These are phyloP conservation scores for Protomyctophum bolini DNA, from an alignment of 2,113 vertebrate species.

Conservation along the genomic window DNA sequence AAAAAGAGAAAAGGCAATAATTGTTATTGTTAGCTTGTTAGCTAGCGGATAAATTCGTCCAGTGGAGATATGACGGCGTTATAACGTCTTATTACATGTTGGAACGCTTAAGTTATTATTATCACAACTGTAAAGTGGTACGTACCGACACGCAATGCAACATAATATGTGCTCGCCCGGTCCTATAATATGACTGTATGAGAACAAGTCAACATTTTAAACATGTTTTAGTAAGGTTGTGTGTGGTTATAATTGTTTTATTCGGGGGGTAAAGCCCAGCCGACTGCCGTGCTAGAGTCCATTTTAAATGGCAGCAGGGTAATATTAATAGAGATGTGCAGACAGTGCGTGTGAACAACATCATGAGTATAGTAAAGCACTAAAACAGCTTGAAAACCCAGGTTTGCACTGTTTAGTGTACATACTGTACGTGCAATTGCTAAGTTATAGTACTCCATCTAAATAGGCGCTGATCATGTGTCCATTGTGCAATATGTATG, in stretches of 20 bases:
- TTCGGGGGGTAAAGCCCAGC: conserved; percentile 9
- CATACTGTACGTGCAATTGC: too few relatives aligned
- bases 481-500: too few relatives aligned
- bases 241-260: conserved; percentile 39
- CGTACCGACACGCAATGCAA: conserved; percentile 51
- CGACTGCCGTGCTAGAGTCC: too few relatives aligned
- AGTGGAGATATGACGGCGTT: conserved; percentile 75
- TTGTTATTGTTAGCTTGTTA: conserved; percentile 83
- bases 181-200: neutral
- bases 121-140: conserved; percentile 72
- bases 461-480: too few relatives aligned
- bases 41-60: conserved; percentile 55
- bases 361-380: too few relatives aligned
- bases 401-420: too few relatives aligned
- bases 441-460: too few relatives aligned
- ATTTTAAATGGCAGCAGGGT: too few relatives aligned
- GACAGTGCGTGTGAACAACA: too few relatives aligned
- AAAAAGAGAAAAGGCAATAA: conserved; percentile 56
- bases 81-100: conserved; percentile 73
- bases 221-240: conserved; percentile 15
- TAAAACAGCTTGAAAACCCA: too few relatives aligned
- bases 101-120: conserved; percentile 65
- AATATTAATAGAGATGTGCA: too few relatives aligned
- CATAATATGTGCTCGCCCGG: neutral
- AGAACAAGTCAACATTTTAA: conserved; percentile 16